Conservation (phyloP, 1,140 invertebrate species). For the Leguminivora glycinivorella region DNA sequence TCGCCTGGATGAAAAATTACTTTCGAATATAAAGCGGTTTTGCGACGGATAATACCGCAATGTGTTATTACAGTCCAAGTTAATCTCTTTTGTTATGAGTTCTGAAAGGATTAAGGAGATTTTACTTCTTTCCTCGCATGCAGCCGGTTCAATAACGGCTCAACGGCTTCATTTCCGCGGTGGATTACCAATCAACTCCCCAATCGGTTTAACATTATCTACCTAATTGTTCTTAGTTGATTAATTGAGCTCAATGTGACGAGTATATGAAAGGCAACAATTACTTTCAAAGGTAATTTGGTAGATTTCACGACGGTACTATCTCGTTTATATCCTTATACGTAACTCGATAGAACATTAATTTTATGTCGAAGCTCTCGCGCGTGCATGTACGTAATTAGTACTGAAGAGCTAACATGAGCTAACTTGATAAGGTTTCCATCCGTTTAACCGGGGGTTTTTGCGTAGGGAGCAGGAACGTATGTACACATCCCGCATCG, state of each 20-base stretch:
- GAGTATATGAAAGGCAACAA: constrained; percentile 39
- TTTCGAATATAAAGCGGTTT: constrained; percentile 47
- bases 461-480: background rate
- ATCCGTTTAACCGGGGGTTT: constrained; percentile 3
- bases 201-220: constrained; percentile 7
- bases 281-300: constrained; percentile 15
- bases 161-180: constrained; percentile 33
- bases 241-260: background rate
- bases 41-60: constrained; percentile 47
- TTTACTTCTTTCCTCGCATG: constrained; percentile 43
- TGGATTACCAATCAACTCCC: constrained; percentile 33
- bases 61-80: constrained; percentile 55
- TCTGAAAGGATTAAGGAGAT: constrained; percentile 52
- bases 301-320: background rate
- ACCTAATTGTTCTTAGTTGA: background rate
- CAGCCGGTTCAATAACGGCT: constrained; percentile 27
- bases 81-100: constrained; percentile 62
- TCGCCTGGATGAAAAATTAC: constrained; percentile 43
- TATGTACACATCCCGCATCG: background rate
- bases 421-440: constrained; percentile 24
- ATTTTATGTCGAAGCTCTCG: background rate
- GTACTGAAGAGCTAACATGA: constrained; percentile 14
- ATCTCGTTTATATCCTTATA: background rate
- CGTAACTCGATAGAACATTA: constrained; percentile 15
- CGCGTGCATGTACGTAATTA: constrained; percentile 14